Evolutionary conservation across 2,113 vertebrate genomes (phyloP).

Genomic region (Paramisgurnus dabryanus): DNA sequence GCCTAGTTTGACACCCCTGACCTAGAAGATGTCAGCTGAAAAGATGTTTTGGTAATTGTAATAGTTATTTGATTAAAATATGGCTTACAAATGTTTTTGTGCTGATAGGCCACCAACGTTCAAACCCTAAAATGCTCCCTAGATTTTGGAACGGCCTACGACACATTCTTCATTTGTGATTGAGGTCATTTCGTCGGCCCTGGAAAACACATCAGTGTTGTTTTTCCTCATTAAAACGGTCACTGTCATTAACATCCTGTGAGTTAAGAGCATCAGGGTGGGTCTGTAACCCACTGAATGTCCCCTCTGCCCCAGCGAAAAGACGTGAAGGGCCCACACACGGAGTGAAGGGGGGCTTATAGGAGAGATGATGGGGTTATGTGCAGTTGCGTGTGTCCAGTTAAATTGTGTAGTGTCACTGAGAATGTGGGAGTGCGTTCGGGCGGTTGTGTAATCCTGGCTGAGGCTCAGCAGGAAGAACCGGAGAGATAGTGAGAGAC

Average conservation of each 20-base stretch:
- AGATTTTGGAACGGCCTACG: not conserved
- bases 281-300: constrained; percentile 59
- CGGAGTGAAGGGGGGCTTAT: constrained; percentile 57
- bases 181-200: constrained; percentile 44
- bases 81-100: too few relatives aligned
- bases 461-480: constrained; percentile 69
- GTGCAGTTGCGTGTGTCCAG: constrained; percentile 26
- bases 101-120: too few relatives aligned
- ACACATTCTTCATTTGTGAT: not conserved
- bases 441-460: constrained; percentile 70
- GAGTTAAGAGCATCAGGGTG: constrained; percentile 50
- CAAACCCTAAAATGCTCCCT: too few relatives aligned
- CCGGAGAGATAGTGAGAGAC: constrained; percentile 61
- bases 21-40: too few relatives aligned
- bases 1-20: too few relatives aligned
- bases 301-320: constrained; percentile 46
- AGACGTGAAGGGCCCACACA: constrained; percentile 72
- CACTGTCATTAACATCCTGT: constrained; percentile 55
- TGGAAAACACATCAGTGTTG: constrained; percentile 64
- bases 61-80: too few relatives aligned
- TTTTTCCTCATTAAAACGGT: constrained; percentile 74
- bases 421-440: constrained; percentile 46
- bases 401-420: constrained; percentile 28
- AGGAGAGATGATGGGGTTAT: not conserved
- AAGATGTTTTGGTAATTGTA: too few relatives aligned